Percentiles rank a stretch among this genome's conserved stretches.
Evolutionary conservation across 1,140 invertebrate genomes (phyloP).

Genomic region (Cepaea nemoralis): DNA sequence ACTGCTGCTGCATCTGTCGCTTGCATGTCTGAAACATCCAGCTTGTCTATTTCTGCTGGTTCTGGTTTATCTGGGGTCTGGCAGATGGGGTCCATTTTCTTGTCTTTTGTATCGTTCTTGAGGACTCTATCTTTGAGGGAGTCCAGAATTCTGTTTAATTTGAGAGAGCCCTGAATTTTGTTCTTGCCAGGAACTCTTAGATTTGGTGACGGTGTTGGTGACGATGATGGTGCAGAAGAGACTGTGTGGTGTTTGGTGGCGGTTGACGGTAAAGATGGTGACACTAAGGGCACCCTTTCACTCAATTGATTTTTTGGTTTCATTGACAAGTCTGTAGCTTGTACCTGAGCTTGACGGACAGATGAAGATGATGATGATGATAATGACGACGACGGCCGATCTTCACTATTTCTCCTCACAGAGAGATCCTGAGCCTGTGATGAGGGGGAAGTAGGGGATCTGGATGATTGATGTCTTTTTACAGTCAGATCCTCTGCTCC

Average conservation of each 20-base stretch:
- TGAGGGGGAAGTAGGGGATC: slow-evolving; percentile 21
- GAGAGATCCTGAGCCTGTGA: slow-evolving; percentile 39
- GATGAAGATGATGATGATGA: slow-evolving; percentile 38
- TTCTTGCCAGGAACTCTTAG: slow-evolving; percentile 52
- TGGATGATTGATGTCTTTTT: slow-evolving; percentile 30
- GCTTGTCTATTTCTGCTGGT: not conserved
- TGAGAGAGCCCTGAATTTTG: slow-evolving; percentile 64
- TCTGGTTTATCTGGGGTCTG: not conserved
- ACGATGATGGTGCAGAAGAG: slow-evolving; percentile 21
- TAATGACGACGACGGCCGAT: slow-evolving; percentile 37
- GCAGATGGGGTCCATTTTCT: not conserved
- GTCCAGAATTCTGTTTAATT: slow-evolving; percentile 63
- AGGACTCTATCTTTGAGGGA: slow-evolving; percentile 63
- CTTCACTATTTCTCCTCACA: slow-evolving; percentile 32
- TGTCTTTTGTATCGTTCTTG: slow-evolving; percentile 36
- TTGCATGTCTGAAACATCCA: not conserved
- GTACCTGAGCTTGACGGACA: slow-evolving; percentile 52
- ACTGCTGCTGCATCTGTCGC: not conserved
- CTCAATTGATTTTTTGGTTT: slow-evolving; percentile 48
- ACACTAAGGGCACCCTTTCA: not conserved
- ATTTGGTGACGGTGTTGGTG: slow-evolving; percentile 21
- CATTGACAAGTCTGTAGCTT: slow-evolving; percentile 64
- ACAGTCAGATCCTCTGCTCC: slow-evolving; percentile 39
- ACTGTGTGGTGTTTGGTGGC: not conserved
- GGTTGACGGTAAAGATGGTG: not conserved